phyloP scores from a whole-genome alignment of 2,888 invertebrate species.

The Orthonevra nobilis region DNA sequence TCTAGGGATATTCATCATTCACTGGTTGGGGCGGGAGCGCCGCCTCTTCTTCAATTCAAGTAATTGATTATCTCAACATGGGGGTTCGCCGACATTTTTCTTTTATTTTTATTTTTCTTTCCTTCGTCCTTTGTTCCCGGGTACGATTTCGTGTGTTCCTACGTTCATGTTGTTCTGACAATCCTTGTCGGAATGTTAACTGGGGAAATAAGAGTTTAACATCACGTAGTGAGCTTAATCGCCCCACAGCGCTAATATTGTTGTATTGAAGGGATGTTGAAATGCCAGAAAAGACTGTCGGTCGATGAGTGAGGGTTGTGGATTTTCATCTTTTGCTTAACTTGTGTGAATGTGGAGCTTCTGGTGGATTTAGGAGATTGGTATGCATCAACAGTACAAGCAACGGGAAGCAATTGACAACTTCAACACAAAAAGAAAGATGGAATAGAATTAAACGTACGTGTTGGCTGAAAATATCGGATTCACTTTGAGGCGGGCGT shows the following conservation, averaged over 20 bases:
- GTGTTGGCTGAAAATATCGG: conserved; percentile 43
- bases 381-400: conserved; percentile 39
- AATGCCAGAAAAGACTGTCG: conserved; percentile 20
- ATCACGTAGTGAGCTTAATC: conserved; percentile 52
- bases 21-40: conserved; percentile 10
- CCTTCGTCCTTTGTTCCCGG: background rate
- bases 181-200: conserved; percentile 26
- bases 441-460: conserved; percentile 32
- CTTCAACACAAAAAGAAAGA: conserved; percentile 39
- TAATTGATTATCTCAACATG: conserved; percentile 50
- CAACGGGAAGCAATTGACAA: conserved; percentile 47
- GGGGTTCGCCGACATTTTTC: conserved; percentile 8
- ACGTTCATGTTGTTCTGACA: conserved; percentile 2
- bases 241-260: conserved; percentile 42
- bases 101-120: conserved; percentile 16
- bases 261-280: conserved; percentile 22
- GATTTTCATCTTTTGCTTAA: conserved; percentile 17
- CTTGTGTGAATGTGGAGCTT: conserved; percentile 12
- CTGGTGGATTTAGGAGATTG: conserved; percentile 48
- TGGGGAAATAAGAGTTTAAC: conserved; percentile 28
- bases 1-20: conserved; percentile 45
- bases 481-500: conserved; percentile 26
- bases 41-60: conserved; percentile 21
- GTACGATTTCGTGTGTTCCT: background rate
- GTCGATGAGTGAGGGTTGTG: background rate